Base-by-base conservation (phyloP, 2,888 invertebrate genomes). In the Urechis unicinctus region DNA sequence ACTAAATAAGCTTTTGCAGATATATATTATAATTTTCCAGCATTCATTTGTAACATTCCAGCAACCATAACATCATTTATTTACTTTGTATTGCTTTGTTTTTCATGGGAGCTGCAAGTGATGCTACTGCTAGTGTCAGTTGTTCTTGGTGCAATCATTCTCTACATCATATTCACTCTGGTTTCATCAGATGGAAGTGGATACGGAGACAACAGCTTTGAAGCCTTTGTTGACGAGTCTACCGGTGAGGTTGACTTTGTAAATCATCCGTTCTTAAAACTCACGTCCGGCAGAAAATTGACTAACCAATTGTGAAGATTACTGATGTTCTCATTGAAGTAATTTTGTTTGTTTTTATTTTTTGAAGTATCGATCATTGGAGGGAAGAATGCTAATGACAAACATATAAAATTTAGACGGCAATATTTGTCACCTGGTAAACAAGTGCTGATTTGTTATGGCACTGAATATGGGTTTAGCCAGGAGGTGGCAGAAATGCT, bases 381-480 rank as follows among this genome's bases (percentile, higher is more conserved):
- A 21, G 28, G 28, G 29, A 48, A 30, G 48, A 29, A 21, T 30
- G 6, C 9, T 6, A 36, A 36, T 36, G 13, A 13, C 17, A 9
- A 45, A 42, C 26, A 52, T 17, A 21, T n/a, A n/a, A 52, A 52
- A 26, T 17, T 47, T 17, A 47, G 31, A 13, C 9, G 42, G 3
- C 21, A 22, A 1, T 55, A 55, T n/a, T 44, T 42, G 44, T 1
- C 41, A 47, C 17, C 64, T 21, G 69, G 69, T 2, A 54, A 46
- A 47, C 69, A 69, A 58, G 48, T 69, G 3, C 53, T 68, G 41
- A 61, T 69, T 30, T 25, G 68, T 36, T 69, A 63, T 62, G 69
- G 67, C 6, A 69, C 69, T 17, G 69, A 69, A 50, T 69, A 69
- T 62, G 69, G 69, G 1, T 68, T 66, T 57, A 66, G 66, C 58